phyloP scores from a whole-genome alignment of 2,888 invertebrate species.

The Allophyes oxyacanthae region DNA sequence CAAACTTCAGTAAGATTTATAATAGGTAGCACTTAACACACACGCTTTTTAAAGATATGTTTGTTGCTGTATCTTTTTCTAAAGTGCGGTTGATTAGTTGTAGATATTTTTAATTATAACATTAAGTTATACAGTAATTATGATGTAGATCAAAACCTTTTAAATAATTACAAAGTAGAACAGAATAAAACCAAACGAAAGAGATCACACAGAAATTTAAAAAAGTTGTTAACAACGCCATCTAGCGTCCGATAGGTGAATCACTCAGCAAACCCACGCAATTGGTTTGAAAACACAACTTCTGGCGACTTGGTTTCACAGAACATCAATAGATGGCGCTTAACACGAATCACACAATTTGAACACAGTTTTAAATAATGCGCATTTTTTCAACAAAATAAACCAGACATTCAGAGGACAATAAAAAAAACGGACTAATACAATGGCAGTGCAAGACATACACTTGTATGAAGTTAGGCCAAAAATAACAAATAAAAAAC shows the following conservation, averaged over 20 bases:
- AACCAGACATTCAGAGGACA: slow-evolving; percentile 31
- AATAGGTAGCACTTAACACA: neutral
- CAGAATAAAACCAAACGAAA: too few species aligned
- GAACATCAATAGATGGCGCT: slow-evolving; percentile 59
- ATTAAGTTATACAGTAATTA: too few species aligned
- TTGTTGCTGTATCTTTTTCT: neutral
- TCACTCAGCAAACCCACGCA: slow-evolving; percentile 1
- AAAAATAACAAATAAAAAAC: slow-evolving; percentile 4
- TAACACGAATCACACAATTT: slow-evolving; percentile 6
- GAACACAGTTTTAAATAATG: neutral
- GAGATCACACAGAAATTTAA: neutral
- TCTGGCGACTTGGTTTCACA: slow-evolving; percentile 16
- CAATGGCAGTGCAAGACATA: slow-evolving; percentile 12
- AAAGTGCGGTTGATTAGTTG: too few species aligned
- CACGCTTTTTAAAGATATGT: neutral
- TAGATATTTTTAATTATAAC: too few species aligned
- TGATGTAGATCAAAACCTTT: too few species aligned
- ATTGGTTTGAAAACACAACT: too few species aligned
- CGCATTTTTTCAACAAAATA: slow-evolving; percentile 24
- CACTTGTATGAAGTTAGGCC: slow-evolving; percentile 6
- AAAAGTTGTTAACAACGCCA: slow-evolving; percentile 36
- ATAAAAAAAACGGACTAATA: slow-evolving; percentile 31
- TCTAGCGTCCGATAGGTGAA: slow-evolving; percentile 47
- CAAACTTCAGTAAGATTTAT: neutral
- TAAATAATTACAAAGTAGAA: too few species aligned